These are phyloP conservation scores for Hemichromis elongatus DNA, from an alignment of 2,113 vertebrate genomes.

Conservation along the genomic window DNA sequence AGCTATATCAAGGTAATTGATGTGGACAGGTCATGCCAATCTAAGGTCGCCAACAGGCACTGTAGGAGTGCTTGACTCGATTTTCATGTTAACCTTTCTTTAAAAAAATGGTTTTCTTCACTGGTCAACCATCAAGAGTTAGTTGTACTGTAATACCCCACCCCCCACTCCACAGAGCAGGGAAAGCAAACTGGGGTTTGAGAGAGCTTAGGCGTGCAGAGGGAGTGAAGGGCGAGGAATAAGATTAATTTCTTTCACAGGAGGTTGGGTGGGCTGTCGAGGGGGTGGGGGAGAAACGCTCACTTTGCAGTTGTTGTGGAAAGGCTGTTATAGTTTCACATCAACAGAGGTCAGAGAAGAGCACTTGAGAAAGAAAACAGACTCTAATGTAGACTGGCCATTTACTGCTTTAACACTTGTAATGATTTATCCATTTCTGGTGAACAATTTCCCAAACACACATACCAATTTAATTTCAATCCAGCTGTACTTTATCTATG, in stretches of 20 bases:
- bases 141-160: conserved; percentile 41
- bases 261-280: conserved; percentile 38
- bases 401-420: background rate
- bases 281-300: conserved; percentile 25
- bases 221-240: conserved; percentile 68
- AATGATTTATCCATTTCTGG: background rate
- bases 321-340: conserved; percentile 5
- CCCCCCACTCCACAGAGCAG: conserved; percentile 40
- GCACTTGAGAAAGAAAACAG: background rate
- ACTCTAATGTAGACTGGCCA: background rate
- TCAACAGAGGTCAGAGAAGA: background rate
- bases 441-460: background rate
- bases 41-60: background rate
- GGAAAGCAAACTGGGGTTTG: conserved; percentile 45
- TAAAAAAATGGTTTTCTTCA: background rate
- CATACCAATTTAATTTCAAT: background rate
- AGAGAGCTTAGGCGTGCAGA: conserved; percentile 58
- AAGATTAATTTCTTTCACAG: conserved; percentile 70
- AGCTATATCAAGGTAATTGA: background rate
- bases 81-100: conserved; percentile 11
- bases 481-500: background rate
- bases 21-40: background rate
- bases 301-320: conserved; percentile 41
- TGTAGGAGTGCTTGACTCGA: background rate
- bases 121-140: conserved; percentile 39